These are phyloP conservation scores for Leuciscus idus DNA, from an alignment of 2,113 vertebrate genomes.

Conservation along the genomic window DNA sequence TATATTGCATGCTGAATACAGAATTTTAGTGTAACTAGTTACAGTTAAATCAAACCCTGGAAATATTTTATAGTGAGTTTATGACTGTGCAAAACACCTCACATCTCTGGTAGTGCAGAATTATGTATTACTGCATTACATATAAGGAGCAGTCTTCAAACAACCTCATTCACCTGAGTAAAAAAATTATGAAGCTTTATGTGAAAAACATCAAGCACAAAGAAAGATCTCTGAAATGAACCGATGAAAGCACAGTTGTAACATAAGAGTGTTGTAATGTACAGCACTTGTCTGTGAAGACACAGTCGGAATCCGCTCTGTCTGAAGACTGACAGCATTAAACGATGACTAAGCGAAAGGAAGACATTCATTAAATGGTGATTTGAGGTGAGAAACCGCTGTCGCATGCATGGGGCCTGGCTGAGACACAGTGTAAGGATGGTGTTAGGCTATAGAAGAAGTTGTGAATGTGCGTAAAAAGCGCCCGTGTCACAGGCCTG, in stretches of 20 bases:
- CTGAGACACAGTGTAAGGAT: not conserved
- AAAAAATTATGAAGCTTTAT: not conserved
- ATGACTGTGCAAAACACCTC: not conserved
- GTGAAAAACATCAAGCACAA: not conserved
- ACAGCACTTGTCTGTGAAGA: not conserved
- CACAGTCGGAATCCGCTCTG: not conserved
- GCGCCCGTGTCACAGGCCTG: not conserved
- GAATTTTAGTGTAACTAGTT: not conserved
- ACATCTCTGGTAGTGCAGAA: not conserved
- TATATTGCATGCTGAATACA: not conserved
- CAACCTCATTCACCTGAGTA: not conserved
- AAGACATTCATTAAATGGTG: not conserved
- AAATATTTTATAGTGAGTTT: not conserved
- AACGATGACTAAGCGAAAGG: not conserved
- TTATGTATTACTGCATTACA: slow-evolving; percentile 17
- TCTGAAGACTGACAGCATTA: not conserved
- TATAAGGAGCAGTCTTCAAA: not conserved
- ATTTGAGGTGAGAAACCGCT: not conserved
- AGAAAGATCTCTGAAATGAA: not conserved
- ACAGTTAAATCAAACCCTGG: not conserved
- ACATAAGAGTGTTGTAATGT: not conserved
- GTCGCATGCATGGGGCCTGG: not conserved
- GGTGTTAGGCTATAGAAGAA: not conserved
- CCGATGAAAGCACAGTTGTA: not conserved
- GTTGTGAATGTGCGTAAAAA: not conserved